phyloP scores from a whole-genome alignment of 2,797 vertebrate genomes.

The Cirrhinus mrigala region DNA sequence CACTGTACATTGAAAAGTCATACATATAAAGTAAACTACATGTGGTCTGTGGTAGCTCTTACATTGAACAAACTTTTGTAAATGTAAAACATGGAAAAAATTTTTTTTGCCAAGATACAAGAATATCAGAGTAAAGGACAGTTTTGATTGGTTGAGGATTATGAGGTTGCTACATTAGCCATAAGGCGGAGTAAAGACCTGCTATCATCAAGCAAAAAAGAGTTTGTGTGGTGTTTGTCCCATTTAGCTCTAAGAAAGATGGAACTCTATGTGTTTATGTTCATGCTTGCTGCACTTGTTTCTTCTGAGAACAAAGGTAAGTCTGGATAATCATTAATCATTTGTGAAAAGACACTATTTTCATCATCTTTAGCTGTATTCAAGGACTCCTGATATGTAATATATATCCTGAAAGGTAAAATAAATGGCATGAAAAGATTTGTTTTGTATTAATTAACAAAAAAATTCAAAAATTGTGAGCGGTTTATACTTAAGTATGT shows the following conservation, averaged over 20 bases:
- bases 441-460: no score
- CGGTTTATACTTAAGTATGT: not conserved
- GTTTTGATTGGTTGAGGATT: conserved; percentile 8
- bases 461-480: not conserved
- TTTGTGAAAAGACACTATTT: not conserved
- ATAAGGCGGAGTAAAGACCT: not conserved
- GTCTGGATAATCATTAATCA: not conserved
- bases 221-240: not conserved
- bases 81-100: not conserved
- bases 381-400: not conserved
- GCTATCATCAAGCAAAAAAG: not conserved
- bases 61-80: not conserved
- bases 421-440: not conserved
- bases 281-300: not conserved
- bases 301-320: not conserved
- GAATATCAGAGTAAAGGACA: not conserved
- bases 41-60: not conserved
- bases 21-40: not conserved
- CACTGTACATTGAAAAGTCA: not conserved
- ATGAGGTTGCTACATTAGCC: not conserved
- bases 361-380: not conserved
- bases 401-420: not conserved
- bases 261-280: not conserved
- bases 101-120: not conserved
- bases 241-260: not conserved